Base-by-base conservation (phyloP, 2,888 invertebrate genomes). In the Microctonus hyperodae region DNA sequence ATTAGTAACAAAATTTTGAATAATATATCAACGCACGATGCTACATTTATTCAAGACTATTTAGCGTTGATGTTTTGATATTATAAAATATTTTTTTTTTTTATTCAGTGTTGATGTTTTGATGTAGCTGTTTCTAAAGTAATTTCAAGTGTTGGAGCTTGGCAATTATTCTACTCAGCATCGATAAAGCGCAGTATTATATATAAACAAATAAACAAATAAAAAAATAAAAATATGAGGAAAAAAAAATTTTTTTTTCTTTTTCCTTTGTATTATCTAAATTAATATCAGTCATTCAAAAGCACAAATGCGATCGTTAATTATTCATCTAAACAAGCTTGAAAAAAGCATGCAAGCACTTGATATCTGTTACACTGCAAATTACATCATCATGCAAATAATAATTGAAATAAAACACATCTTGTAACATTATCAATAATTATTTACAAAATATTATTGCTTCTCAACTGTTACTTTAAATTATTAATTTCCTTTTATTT, bases 1-100 rank as follows among this genome's bases (percentile, higher is more conserved):
- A 7, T 28, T 10, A 23, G 23, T 22, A 31, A 28, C n/a, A 28
- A 55, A 55, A 55, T 28, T 31, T 55, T 33, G 16, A 25, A 57
- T 63, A 23, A 44, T 23, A 44, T n/a, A 33, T 57, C 57, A 48
- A 50, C 20, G 48, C 48, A 64, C 57, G 50, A 55, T 33, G 55
- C 55, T 55, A 55, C 55, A 55, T 31, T 7, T n/a, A 55, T 16
- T 59, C 25, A 28, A 53, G 5, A 13, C 53, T 25, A 53, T 53
- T 53, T 9, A 55, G 55, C 55, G 31, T 28, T n/a, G 28, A 28
- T 53, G 23, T 53, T 25, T 28, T 7, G 7, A 5, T 28, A 28
- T 28, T 31, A 55, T 20, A 33, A 55, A 55, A 13, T 31, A 2
- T 16, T 11, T 33, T 16, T 13, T 55, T 4, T 11, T 23, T 22